Evolutionary conservation across 2,888 invertebrate genomes (phyloP).

Genomic region (Anaspis maculata): DNA sequence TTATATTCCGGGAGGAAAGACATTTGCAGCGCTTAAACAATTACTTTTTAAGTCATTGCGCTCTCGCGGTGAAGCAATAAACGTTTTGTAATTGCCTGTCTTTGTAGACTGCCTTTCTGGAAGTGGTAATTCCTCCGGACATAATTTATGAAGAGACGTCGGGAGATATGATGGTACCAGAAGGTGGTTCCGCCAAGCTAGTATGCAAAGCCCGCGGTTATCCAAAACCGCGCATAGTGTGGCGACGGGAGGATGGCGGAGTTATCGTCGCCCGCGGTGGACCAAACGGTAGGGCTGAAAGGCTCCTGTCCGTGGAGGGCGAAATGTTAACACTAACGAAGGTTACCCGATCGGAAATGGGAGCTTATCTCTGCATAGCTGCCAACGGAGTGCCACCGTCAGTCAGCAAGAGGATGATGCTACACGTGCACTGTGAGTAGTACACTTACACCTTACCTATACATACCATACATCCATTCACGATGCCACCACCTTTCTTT

Average conservation of each 20-base stretch:
- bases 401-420: constrained; percentile 84
- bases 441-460: too few relatives aligned
- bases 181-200: constrained; percentile 80
- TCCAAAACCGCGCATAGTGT: constrained; percentile 76
- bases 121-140: constrained; percentile 88
- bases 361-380: constrained; percentile 80
- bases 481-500: too few relatives aligned
- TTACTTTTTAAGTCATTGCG: constrained; percentile 9
- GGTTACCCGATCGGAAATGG: constrained; percentile 85
- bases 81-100: constrained; percentile 9
- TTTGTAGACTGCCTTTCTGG: constrained; percentile 54
- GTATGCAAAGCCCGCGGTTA: constrained; percentile 79
- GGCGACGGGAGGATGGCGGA: constrained; percentile 80
- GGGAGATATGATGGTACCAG: constrained; percentile 91
- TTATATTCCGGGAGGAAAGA: constrained; percentile 5
- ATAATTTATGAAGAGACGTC: constrained; percentile 85
- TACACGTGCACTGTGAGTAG: constrained; percentile 85
- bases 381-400: constrained; percentile 83
- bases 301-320: constrained; percentile 68
- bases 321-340: constrained; percentile 75
- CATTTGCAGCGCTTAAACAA: constrained; percentile 10
- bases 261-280: constrained; percentile 72
- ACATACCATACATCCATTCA: too few relatives aligned
- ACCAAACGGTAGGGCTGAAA: constrained; percentile 65
- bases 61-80: constrained; percentile 8